Percentiles rank a stretch among this genome's conserved stretches.
These are phyloP conservation scores for Aphidoletes aphidimyza DNA, from an alignment of 2,888 invertebrate species.

Conservation along the genomic window DNA sequence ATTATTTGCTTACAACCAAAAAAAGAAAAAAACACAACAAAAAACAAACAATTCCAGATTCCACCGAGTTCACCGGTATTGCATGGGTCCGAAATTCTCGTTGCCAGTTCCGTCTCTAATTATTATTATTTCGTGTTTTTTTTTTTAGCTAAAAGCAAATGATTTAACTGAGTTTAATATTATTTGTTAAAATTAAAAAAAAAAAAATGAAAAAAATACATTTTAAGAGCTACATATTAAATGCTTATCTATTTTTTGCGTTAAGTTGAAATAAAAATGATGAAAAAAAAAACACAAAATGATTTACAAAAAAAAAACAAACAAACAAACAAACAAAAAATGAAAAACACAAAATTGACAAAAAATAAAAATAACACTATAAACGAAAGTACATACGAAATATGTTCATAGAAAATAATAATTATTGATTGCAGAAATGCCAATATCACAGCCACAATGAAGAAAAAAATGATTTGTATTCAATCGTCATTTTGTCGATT, in stretches of 20 bases:
- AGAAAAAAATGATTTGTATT: background rate
- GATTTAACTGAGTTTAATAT: background rate
- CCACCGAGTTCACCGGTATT: background rate
- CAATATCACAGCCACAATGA: constrained; percentile 24
- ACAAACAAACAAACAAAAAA: too few species aligned
- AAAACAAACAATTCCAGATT: too few species aligned
- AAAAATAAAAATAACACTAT: background rate
- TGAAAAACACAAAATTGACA: background rate
- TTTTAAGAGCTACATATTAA: too few species aligned
- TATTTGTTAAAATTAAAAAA: background rate
- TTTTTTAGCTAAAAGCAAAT: background rate
- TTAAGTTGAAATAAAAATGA: background rate
- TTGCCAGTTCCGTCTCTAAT: background rate
- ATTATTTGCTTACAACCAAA: background rate
- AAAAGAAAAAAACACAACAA: too few species aligned
- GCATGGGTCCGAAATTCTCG: background rate
- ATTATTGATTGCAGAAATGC: background rate
- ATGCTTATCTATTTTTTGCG: background rate
- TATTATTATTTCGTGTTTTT: background rate
- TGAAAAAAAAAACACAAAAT: background rate
- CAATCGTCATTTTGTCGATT: background rate
- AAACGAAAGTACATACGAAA: too few species aligned
- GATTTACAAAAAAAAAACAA: too few species aligned
- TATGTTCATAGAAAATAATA: too few species aligned
- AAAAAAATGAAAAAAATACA: background rate